Evolutionary conservation across 2,888 invertebrate species (phyloP), one percentile per base, ranked within the genome.

Genomic region (Lissocephala sabroskyi): DNA sequence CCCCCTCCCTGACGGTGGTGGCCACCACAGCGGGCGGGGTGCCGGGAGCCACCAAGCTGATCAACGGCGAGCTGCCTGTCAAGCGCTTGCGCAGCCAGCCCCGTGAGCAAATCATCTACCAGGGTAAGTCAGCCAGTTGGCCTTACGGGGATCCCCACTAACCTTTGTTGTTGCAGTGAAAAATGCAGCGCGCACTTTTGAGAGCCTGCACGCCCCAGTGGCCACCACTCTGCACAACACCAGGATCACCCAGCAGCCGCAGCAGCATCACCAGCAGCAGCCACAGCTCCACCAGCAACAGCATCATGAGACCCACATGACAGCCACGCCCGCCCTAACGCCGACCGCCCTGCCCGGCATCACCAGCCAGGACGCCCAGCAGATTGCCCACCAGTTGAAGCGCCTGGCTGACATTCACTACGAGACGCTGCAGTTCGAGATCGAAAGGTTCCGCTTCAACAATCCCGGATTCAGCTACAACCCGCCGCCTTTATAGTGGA

Each of bases 401-500:
- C 79, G 84, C 1, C 37, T 84, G 54, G 84, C 84, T n/a, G 82
- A 84, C 41, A 76, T 83, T 7, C 84, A 84, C 47, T 78, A 78
- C 14, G 84, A 84, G 53, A 77, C 82, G 46, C 64, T 84, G 52
- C 80, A 74, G 54, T 84, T 84, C 42, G 83, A 84, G 64, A 81
- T 84, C 45, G 83, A 82, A 35, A 80, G 84, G 28, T 84, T 81
- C 39, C 84, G 84, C 50, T 84, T 81, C 48, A 82, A 84, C 50
- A 84, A 84, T 73, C 84, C 84, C 1, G 84, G 84, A 10, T 84
- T 84, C 54, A 76, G 76, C 41, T 84, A 79, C 45, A 74, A 80
- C 32, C 73, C 81, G 33, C 77, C 76, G 45, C 74, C 78, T 64
- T 82, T 77, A 79, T 74, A 74, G 79, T 80, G 52, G 42, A 32